Conservation (phyloP, 92 coral and sea anemone genomes). For the Actinernus sp. region DNA sequence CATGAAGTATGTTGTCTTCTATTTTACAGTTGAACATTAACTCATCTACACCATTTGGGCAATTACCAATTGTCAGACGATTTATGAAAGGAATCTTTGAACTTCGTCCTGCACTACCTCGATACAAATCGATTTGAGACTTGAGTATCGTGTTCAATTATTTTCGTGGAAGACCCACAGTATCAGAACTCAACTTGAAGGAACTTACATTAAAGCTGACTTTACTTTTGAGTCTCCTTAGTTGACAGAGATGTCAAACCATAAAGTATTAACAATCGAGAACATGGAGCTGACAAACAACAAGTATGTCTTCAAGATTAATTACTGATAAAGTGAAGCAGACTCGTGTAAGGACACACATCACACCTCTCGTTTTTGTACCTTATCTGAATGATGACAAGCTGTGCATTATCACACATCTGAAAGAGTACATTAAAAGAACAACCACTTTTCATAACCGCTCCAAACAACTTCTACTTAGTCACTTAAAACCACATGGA, state of each 20-base stretch:
- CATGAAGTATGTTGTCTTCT: conserved; percentile 41
- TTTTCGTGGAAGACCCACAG: conserved; percentile 16
- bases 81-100: conserved; percentile 59
- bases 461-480: too few relatives aligned
- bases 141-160: conserved; percentile 16
- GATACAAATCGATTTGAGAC: conserved; percentile 39
- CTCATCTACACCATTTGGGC: conserved; percentile 42
- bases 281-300: too few relatives aligned
- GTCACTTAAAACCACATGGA: too few relatives aligned
- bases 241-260: conserved; percentile 57
- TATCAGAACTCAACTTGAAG: conserved; percentile 13
- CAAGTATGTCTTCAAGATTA: too few relatives aligned
- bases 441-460: too few relatives aligned
- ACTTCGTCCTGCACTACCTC: conserved; percentile 28
- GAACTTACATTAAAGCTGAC: conserved; percentile 23
- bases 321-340: conserved; percentile 40
- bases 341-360: conserved; percentile 42
- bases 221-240: conserved; percentile 19
- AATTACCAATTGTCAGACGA: conserved; percentile 37
- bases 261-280: conserved; percentile 6
- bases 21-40: conserved; percentile 11
- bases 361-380: too few relatives aligned
- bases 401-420: too few relatives aligned
- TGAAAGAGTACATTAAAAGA: too few relatives aligned
- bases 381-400: too few relatives aligned